A percentile compares a stretch with the other conserved stretches of the same genome.
phyloP scores from a whole-genome alignment of 2,888 invertebrate genomes.

The Drosophila birchii region DNA sequence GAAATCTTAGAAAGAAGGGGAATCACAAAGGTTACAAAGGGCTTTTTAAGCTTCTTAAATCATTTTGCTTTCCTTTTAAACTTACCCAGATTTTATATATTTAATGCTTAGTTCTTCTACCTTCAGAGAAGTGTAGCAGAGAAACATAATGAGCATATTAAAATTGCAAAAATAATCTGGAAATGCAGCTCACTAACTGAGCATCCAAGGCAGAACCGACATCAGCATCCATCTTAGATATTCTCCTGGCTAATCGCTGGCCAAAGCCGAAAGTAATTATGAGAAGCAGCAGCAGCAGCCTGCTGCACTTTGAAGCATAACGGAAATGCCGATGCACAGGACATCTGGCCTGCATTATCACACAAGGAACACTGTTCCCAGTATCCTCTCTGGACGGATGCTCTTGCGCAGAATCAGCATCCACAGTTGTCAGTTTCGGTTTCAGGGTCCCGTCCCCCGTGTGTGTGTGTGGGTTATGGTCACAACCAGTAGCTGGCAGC shows the following conservation, averaged over 20 bases:
- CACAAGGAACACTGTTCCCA: conserved; percentile 54
- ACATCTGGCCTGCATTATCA: conserved; percentile 29
- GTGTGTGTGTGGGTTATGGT: conserved; percentile 3
- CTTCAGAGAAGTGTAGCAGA: neutral
- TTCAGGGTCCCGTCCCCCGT: conserved; percentile 5
- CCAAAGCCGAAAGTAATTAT: conserved; percentile 35
- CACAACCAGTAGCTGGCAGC: conserved; percentile 14
- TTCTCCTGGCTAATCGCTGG: conserved; percentile 28
- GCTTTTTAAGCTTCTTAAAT: neutral
- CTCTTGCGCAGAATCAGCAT: conserved; percentile 63
- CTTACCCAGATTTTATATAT: neutral
- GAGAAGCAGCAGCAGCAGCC: neutral
- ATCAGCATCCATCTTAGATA: conserved; percentile 9
- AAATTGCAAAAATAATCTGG: conserved; percentile 23
- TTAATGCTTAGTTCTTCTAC: neutral
- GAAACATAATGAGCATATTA: conserved; percentile 7
- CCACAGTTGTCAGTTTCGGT: conserved; percentile 37
- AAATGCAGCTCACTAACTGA: conserved; percentile 4
- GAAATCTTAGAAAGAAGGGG: too few species aligned
- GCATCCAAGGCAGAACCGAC: neutral
- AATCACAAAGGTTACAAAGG: too few species aligned
- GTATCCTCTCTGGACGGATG: conserved; percentile 23
- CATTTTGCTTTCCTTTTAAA: neutral
- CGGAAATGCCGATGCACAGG: conserved; percentile 36
- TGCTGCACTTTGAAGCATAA: conserved; percentile 38